Percentiles rank a stretch among this genome's conserved stretches.
phyloP scores from a whole-genome alignment of 2,888 invertebrate genomes.

The Drosophila robusta region DNA sequence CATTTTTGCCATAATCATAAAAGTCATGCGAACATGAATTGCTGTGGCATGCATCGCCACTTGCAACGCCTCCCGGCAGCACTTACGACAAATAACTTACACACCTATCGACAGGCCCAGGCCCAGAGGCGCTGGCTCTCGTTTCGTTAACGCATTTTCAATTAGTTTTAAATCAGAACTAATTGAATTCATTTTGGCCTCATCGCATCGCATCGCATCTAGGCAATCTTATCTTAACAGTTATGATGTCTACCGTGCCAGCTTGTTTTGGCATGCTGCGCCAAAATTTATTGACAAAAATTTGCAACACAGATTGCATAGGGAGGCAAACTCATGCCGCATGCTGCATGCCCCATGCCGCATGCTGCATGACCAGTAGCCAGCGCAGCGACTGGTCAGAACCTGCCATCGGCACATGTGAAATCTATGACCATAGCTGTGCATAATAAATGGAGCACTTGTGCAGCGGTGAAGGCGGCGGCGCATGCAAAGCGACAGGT shows the following conservation, averaged over 20 bases:
- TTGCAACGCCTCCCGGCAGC: constrained; percentile 63
- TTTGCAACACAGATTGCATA: constrained; percentile 83
- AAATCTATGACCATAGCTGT: constrained; percentile 73
- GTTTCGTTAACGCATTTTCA: constrained; percentile 71
- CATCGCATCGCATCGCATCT: constrained; percentile 40
- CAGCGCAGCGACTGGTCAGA: constrained; percentile 49
- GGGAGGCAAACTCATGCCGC: constrained; percentile 46
- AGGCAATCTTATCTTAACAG: constrained; percentile 76
- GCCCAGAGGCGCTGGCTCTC: constrained; percentile 14
- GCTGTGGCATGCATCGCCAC: constrained; percentile 28
- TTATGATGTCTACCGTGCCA: constrained; percentile 61
- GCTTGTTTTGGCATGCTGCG: constrained; percentile 75
- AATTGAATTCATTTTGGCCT: constrained; percentile 72
- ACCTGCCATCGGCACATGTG: constrained; percentile 71
- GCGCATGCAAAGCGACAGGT: constrained; percentile 67
- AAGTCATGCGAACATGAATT: constrained; percentile 44
- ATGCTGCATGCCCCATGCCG: constrained; percentile 43
- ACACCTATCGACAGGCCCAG: constrained; percentile 69
- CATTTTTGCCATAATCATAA: constrained; percentile 46
- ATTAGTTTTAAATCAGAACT: constrained; percentile 79
- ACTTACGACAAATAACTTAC: constrained; percentile 78
- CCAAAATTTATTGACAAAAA: constrained; percentile 77
- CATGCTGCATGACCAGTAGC: constrained; percentile 67
- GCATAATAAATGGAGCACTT: constrained; percentile 77
- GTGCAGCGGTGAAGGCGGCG: constrained; percentile 37